Evolutionary conservation across 2,888 invertebrate species (phyloP), one percentile per base, ranked within the genome.

Genomic region (Seira sanloemensis): DNA sequence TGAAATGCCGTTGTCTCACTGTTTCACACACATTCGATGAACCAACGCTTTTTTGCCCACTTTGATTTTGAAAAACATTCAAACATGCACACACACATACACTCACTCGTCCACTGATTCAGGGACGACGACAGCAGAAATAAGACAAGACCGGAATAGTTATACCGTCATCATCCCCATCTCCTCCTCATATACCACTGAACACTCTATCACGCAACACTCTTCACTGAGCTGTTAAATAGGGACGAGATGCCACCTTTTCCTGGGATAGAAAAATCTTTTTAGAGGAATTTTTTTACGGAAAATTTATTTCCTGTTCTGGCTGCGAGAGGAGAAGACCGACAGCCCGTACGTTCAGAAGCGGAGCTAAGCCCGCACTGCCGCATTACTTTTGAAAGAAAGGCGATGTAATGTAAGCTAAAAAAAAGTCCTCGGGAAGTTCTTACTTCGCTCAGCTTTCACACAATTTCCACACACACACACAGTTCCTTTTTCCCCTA

Each of bases 281-380:
- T 79, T 69, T 26, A 67, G 67, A 65, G 46, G 73, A 79, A 79
- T 72, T 79, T 73, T 50, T 62, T 50, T 19, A 26, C 50, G 62
- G 24, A 67, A 65, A 78, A 78, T 26, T 26, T 16, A 21, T 67
- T 68, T 50, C 50, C 50, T 50, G 50, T 16, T 26, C 54, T 79
- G 54, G 26, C 25, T 37, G 73, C 50, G 50, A 50, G n/a, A 68
- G 72, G 79, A 79, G 79, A 73, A 65, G 71, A 67, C 67, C 25
- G 24, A 24, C 78, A 73, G 79, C 84, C 84, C 50, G 50, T 50
- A 50, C 79, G 84, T 76, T 75, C 79, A 66, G 84, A 77, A 85
- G 79, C 84, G 79, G 84, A 85, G 84, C 84, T 85, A 67, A 80
- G 79, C 77, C 84, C 77, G 84, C 84, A 79, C 79, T 79, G 79